Percentiles rank a stretch among this genome's conserved stretches.
phyloP scores from a whole-genome alignment of 2,113 vertebrate species.

The Calidris pygmaea region DNA sequence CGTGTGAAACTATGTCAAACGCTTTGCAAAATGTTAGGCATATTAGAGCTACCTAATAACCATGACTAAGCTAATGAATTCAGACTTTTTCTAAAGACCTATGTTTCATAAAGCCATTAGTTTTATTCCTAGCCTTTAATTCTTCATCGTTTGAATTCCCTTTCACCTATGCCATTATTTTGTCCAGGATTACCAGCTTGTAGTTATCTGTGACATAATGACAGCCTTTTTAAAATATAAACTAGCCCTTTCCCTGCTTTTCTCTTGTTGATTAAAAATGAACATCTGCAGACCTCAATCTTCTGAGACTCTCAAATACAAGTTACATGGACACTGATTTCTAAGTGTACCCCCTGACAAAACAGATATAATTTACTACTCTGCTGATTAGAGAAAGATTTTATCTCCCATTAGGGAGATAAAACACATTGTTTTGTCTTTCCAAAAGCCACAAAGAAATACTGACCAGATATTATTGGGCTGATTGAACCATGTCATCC shows the following conservation, averaged over 20 bases:
- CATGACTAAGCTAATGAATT: conserved; percentile 31
- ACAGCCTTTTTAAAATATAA: not conserved
- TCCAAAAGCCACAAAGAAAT: not conserved
- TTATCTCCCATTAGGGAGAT: not conserved
- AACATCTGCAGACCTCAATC: conserved; percentile 21
- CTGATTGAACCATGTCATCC: not conserved
- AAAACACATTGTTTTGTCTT: not conserved
- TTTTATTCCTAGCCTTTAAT: conserved; percentile 23
- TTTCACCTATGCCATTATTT: not conserved
- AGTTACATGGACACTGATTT: not conserved
- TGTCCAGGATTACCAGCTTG: not conserved
- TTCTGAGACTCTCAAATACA: not conserved
- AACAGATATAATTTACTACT: not conserved
- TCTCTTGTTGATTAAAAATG: not conserved
- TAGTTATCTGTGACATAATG: not conserved
- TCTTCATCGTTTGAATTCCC: not conserved
- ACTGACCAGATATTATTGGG: not conserved
- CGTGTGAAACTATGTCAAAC: not conserved
- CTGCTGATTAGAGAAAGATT: not conserved
- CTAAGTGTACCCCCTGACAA: conserved; percentile 15
- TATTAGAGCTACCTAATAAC: not conserved
- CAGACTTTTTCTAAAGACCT: not conserved
- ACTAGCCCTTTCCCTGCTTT: not conserved
- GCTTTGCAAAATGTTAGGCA: not conserved
- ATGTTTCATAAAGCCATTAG: not conserved